Evolutionary conservation across 2,888 invertebrate genomes (phyloP).

Genomic region (Eurytoma californica): DNA sequence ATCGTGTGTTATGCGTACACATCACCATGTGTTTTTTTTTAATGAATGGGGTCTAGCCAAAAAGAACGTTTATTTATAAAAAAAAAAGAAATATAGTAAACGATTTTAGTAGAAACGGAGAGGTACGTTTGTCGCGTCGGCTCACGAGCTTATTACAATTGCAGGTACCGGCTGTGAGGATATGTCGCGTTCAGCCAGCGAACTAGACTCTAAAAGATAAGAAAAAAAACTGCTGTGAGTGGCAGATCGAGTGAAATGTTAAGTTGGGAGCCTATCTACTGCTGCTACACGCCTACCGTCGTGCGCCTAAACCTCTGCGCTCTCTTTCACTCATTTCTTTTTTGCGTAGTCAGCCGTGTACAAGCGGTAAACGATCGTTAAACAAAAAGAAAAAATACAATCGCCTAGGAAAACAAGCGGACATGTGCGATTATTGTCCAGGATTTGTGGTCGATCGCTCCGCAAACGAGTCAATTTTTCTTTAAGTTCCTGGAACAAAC

Average conservation of each 20-base stretch:
- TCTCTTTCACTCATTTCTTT: slow-evolving; percentile 61
- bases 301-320: slow-evolving; percentile 59
- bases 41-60: slow-evolving; percentile 23
- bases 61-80: neutral
- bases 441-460: slow-evolving; percentile 66
- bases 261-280: slow-evolving; percentile 50
- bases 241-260: slow-evolving; percentile 9
- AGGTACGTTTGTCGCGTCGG: slow-evolving; percentile 29
- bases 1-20: slow-evolving; percentile 17
- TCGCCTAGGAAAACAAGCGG: slow-evolving; percentile 58
- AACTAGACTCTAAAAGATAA: slow-evolving; percentile 35
- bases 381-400: neutral
- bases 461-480: slow-evolving; percentile 62
- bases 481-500: slow-evolving; percentile 61
- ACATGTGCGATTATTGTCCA: slow-evolving; percentile 65
- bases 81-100: slow-evolving; percentile 4
- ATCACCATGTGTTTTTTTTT: slow-evolving; percentile 1
- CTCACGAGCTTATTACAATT: slow-evolving; percentile 60
- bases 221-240: neutral
- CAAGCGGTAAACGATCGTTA: neutral
- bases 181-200: slow-evolving; percentile 65
- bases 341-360: neutral
- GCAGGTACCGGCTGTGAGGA: slow-evolving; percentile 75
- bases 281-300: slow-evolving; percentile 64
- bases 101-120: slow-evolving; percentile 6